A percentile compares a stretch with the other conserved stretches of the same genome.
Conservation (phyloP, 2,113 vertebrate species). For the Crotalus viridis region DNA sequence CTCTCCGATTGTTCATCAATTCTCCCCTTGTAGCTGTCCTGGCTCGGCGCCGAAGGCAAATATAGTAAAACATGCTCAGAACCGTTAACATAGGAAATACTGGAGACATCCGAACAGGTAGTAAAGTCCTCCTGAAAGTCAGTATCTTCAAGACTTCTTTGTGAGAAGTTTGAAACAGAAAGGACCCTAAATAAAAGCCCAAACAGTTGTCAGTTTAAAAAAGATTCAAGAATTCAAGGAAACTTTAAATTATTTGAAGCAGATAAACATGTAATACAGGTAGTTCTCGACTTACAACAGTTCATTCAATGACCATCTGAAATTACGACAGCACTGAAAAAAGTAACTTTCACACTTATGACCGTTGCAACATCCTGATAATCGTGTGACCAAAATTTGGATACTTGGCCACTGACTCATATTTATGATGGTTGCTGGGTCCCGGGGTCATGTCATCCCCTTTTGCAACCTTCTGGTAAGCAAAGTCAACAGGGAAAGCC, state of each 20-base stretch:
- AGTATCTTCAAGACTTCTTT: constrained; percentile 64
- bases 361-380: not conserved
- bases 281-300: not conserved
- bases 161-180: constrained; percentile 59
- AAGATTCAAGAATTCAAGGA: not conserved
- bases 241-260: not conserved
- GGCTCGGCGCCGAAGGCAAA: constrained; percentile 96
- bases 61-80: constrained; percentile 99
- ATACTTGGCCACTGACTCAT: not conserved
- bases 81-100: constrained; percentile 97
- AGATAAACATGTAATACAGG: not conserved
- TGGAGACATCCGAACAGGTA: constrained; percentile 70
- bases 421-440: not conserved
- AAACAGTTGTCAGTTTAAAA: constrained; percentile 45
- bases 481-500: not conserved
- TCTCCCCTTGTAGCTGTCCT: constrained; percentile 92
- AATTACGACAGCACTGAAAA: not conserved
- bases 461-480: not conserved
- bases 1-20: constrained; percentile 88
- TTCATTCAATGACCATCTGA: not conserved
- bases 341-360: not conserved
- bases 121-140: constrained; percentile 61
- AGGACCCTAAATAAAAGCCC: constrained; percentile 60
- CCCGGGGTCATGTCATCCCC: not conserved
- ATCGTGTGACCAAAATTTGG: not conserved